Evolutionary conservation across 2,888 invertebrate species (phyloP).

Genomic region (Amiota communis): DNA sequence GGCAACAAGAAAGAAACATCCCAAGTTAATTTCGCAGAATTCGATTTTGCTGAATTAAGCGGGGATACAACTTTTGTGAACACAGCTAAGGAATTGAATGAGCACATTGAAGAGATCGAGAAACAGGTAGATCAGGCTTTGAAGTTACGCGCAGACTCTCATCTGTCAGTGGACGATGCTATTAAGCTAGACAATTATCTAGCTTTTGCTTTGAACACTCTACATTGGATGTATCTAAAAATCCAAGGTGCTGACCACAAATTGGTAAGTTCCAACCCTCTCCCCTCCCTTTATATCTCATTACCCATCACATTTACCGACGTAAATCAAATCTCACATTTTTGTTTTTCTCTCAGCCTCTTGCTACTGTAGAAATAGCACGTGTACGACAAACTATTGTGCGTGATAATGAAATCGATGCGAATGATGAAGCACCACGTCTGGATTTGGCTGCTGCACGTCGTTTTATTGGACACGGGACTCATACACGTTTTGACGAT

Average conservation of each 20-base stretch:
- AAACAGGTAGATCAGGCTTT: slow-evolving; percentile 43
- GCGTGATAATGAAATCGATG: slow-evolving; percentile 49
- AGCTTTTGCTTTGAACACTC: slow-evolving; percentile 47
- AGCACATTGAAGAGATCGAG: slow-evolving; percentile 56
- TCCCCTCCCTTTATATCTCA: neutral
- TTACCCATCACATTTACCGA: neutral
- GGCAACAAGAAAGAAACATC: neutral
- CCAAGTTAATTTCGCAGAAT: neutral
- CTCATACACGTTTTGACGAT: slow-evolving; percentile 47
- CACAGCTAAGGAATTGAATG: slow-evolving; percentile 53
- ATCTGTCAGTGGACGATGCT: slow-evolving; percentile 39
- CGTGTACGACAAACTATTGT: slow-evolving; percentile 47
- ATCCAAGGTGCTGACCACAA: slow-evolving; percentile 46
- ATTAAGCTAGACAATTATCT: slow-evolving; percentile 53
- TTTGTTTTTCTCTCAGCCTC: slow-evolving; percentile 41
- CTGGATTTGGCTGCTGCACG: slow-evolving; percentile 49
- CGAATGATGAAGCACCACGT: slow-evolving; percentile 37
- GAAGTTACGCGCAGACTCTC: neutral
- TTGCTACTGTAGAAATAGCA: slow-evolving; percentile 47
- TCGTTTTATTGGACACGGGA: slow-evolving; percentile 52
- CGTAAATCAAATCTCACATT: neutral
- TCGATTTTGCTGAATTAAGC: slow-evolving; percentile 59
- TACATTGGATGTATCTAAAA: slow-evolving; percentile 53
- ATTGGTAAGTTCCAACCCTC: slow-evolving; percentile 41
- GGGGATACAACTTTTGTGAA: slow-evolving; percentile 61